These are phyloP conservation scores for Physocephala rufipes DNA, from an alignment of 2,888 invertebrate species.

Conservation along the genomic window DNA sequence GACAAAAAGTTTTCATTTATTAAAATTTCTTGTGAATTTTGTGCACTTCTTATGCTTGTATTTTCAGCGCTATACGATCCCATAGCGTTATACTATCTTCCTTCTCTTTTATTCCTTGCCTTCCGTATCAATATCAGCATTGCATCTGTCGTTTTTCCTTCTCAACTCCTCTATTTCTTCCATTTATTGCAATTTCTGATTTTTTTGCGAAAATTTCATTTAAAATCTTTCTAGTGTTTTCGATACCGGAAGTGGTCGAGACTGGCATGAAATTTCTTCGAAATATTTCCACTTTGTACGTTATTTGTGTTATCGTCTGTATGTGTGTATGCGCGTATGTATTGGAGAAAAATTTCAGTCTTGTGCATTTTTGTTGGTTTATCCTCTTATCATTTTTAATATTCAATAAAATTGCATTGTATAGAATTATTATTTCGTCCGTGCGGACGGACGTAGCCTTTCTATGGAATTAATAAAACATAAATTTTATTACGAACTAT, in stretches of 20 bases:
- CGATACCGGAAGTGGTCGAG: conserved; percentile 20
- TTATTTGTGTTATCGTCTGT: background rate
- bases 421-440: no score
- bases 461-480: conserved; percentile 16
- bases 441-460: no score
- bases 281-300: conserved; percentile 21
- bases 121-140: no score
- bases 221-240: conserved; percentile 14
- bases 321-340: no score
- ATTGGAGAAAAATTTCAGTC: no score
- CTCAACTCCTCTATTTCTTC: background rate
- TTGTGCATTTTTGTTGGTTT: background rate
- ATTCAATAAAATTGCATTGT: no score
- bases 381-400: no score
- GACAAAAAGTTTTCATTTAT: background rate
- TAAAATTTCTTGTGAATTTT: background rate
- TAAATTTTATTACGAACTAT: background rate
- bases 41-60: conserved; percentile 9
- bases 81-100: background rate
- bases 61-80: no score
- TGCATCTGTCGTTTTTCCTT: no score
- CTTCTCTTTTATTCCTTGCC: no score
- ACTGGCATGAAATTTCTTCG: conserved; percentile 6
- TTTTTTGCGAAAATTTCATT: conserved; percentile 14
- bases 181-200: background rate